Conservation (phyloP, 1,140 invertebrate species). For the Acyrthosiphon pisum region DNA sequence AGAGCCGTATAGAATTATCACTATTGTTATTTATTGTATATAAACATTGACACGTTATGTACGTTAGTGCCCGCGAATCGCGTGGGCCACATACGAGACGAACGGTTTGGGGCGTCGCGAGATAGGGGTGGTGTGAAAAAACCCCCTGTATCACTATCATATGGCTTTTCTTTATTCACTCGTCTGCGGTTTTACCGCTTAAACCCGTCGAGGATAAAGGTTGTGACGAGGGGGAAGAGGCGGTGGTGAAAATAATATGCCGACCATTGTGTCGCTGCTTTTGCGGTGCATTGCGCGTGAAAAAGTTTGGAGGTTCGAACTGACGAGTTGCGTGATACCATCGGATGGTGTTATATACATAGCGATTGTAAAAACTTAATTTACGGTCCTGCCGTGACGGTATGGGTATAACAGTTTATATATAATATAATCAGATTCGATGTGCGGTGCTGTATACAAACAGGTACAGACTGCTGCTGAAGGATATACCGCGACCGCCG, state of each 20-base stretch:
- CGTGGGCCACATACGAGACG: no score
- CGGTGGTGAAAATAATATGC: background rate
- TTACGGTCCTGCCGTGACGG: background rate
- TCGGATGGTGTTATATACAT: no score
- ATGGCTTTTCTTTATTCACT: no score
- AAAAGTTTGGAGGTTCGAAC: slow-evolving; percentile 13
- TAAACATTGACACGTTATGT: slow-evolving; percentile 34
- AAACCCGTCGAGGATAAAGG: background rate
- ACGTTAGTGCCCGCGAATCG: no score
- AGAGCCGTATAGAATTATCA: background rate
- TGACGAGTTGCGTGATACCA: background rate
- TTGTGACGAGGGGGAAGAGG: no score
- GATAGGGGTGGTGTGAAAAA: no score
- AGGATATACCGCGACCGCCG: background rate
- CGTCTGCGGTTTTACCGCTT: background rate
- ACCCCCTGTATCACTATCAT: no score
- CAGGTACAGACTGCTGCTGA: background rate
- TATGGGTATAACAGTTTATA: no score
- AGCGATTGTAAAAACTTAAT: slow-evolving; percentile 11
- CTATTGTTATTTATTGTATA: background rate
- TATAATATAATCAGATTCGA: no score
- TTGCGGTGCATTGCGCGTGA: no score
- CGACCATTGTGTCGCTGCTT: background rate
- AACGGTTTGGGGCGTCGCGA: no score
- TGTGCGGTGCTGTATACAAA: background rate